phyloP scores from a whole-genome alignment of 2,113 vertebrate species.

The Labrus mixtus region DNA sequence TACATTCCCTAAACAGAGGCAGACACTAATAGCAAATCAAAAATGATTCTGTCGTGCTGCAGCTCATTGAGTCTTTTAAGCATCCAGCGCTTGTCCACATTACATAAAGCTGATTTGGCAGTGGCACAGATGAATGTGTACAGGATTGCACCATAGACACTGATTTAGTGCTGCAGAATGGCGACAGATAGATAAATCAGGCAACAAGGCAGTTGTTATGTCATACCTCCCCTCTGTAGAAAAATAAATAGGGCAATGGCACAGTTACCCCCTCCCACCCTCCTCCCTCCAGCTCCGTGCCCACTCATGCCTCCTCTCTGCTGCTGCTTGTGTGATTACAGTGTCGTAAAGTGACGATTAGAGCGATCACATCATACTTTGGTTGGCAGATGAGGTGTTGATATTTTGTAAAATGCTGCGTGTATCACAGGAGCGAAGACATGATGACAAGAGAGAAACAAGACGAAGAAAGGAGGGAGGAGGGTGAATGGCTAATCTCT shows the following conservation, averaged over 20 bases:
- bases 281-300: conserved; percentile 16
- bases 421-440: conserved; percentile 29
- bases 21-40: conserved; percentile 24
- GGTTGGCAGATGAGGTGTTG: conserved; percentile 41
- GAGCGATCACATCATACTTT: conserved; percentile 11
- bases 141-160: conserved; percentile 52
- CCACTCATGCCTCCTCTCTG: conserved; percentile 23
- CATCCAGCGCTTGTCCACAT: conserved; percentile 54
- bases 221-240: conserved; percentile 73
- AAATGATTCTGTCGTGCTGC: conserved; percentile 37
- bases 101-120: conserved; percentile 71
- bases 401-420: conserved; percentile 38
- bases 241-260: conserved; percentile 77
- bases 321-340: conserved; percentile 35
- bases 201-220: conserved; percentile 74
- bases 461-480: conserved; percentile 37
- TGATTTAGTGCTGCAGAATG: conserved; percentile 62
- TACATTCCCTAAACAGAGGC: conserved; percentile 7
- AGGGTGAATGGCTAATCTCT: conserved; percentile 76
- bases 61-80: conserved; percentile 54
- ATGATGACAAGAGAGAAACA: conserved; percentile 34
- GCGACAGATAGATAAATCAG: conserved; percentile 60
- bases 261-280: conserved; percentile 52
- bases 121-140: conserved; percentile 47
- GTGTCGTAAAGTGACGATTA: conserved; percentile 42